Base-by-base conservation (phyloP, 2,113 vertebrate species). In the Gambusia affinis region DNA sequence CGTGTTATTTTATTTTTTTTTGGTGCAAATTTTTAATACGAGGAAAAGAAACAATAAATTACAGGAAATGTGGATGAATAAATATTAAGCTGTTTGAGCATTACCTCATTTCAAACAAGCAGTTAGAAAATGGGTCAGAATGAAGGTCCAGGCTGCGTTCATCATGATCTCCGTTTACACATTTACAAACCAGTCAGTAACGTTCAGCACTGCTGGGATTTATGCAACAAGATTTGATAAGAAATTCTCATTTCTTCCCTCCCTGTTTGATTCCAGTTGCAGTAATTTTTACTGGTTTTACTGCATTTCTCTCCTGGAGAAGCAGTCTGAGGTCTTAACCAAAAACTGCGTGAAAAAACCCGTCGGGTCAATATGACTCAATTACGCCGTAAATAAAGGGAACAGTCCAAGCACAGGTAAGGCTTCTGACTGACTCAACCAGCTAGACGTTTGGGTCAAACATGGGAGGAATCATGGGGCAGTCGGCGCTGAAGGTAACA, bases 31-130 rank as follows among this genome's bases (percentile, higher is more conserved):
- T 67, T 93, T 93, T 91, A 92, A 77, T 90, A 72, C 78, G 76
- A 85, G 77, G 86, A 83, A 60, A 29, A 87, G 84, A 84, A 64
- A 47, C 82, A 89, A 93, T 91, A 92, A 92, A 90, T 93, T 89
- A 93, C 82, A 87, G 81, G 71, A 85, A 85, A 85, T 77, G 30
- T 79, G 67, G 73, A 87, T 87, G 83, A 91, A 92, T 93, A 93
- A 89, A 89, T 88, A 90, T 75, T 65, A 22, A 67, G 31, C 33
- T 74, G 15, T 82, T 78, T 84, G 60, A 78, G 83, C 70, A 31
- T 76, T 39, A 29, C 78, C 73, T 85, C 81, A 60, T 62, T 81
- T 69, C 77, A 31, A 1, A 88, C 73, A 78, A 76, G 75, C 62
- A 69, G 67, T 70, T 75, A 82, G 74, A 85, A 83, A 83, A 60